Percentiles rank a stretch among this genome's conserved stretches.
Evolutionary conservation across 2,888 invertebrate species (phyloP).

Genomic region (Baccha elongata): DNA sequence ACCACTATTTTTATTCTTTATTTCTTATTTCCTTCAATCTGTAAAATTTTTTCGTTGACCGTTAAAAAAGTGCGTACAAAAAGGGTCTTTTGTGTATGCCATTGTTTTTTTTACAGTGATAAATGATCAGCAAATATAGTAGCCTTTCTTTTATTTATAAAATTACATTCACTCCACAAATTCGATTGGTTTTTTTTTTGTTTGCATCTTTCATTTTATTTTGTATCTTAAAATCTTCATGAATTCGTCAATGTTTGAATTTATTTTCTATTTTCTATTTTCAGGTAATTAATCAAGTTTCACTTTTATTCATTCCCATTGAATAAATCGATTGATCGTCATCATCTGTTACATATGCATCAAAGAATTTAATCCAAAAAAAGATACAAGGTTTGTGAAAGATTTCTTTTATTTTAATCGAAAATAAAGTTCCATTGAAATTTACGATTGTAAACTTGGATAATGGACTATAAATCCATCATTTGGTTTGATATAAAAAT

Average conservation of each 20-base stretch:
- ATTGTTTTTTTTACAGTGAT: not conserved
- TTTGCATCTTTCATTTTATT: not conserved
- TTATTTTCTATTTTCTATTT: constrained; percentile 33
- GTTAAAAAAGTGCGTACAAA: no score
- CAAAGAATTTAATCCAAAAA: constrained; percentile 9
- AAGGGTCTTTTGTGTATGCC: no score
- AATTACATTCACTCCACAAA: constrained; percentile 15
- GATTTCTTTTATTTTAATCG: constrained; percentile 21
- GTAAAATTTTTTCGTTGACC: no score
- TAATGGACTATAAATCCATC: constrained; percentile 21
- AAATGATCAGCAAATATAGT: not conserved
- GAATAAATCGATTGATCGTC: constrained; percentile 13
- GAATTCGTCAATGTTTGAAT: constrained; percentile 35
- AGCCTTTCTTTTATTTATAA: constrained; percentile 20
- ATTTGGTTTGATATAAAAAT: not conserved
- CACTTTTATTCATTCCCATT: constrained; percentile 34
- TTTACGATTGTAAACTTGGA: not conserved
- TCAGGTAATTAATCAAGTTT: constrained; percentile 64
- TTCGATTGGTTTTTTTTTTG: constrained; percentile 1
- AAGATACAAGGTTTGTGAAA: constrained; percentile 25
- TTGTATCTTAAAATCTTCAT: constrained; percentile 1
- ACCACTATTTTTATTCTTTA: no score
- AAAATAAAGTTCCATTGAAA: constrained; percentile 15
- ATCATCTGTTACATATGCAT: constrained; percentile 19
- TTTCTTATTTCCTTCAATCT: no score